These are phyloP conservation scores for Anthoscopus minutus DNA, from an alignment of 2,113 vertebrate species.

Conservation along the genomic window DNA sequence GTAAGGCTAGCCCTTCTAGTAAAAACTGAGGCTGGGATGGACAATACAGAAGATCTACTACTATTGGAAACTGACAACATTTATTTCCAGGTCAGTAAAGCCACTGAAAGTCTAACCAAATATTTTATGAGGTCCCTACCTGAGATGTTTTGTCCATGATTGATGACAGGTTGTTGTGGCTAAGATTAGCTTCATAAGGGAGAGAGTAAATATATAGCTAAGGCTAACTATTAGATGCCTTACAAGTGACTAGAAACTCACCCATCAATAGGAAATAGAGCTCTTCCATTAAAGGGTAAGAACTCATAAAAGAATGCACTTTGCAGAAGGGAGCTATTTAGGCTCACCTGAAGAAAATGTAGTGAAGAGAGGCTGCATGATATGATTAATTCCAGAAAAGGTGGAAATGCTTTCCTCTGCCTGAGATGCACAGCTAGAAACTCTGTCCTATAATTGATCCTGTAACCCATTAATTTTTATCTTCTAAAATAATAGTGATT, in stretches of 20 bases:
- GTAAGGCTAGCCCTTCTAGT: background rate
- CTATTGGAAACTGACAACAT: background rate
- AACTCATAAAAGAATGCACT: background rate
- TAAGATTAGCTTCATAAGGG: background rate
- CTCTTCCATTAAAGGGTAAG: background rate
- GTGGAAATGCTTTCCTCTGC: background rate
- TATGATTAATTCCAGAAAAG: background rate
- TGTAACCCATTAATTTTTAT: accelerated
- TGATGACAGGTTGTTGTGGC: background rate
- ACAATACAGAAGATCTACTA: background rate
- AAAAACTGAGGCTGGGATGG: background rate
- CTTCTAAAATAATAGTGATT: background rate
- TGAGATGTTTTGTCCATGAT: background rate
- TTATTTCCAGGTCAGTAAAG: background rate
- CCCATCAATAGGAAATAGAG: background rate
- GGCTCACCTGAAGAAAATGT: background rate
- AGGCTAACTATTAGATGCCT: background rate
- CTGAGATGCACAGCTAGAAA: background rate
- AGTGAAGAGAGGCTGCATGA: background rate
- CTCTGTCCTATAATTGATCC: background rate
- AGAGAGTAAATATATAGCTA: background rate
- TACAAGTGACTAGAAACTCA: background rate
- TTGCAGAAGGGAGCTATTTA: background rate
- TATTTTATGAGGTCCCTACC: background rate
- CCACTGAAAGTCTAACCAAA: background rate